A percentile compares a stretch with the other conserved stretches of the same genome.
These are phyloP conservation scores for Caenorhabditis macrosperma DNA, from an alignment of 2,888 invertebrate genomes.

Conservation along the genomic window DNA sequence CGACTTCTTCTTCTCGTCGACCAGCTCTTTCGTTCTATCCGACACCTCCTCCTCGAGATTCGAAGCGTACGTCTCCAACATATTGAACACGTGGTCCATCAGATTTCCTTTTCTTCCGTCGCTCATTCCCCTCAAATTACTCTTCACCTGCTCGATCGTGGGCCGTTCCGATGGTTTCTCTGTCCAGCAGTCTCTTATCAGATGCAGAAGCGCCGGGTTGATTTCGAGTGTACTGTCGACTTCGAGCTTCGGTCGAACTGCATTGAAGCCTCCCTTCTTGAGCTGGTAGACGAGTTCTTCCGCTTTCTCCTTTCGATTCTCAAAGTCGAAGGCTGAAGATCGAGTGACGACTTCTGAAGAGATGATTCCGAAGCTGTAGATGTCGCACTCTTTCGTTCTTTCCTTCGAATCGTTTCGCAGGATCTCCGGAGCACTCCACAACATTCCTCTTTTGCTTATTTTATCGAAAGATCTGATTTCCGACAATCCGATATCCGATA, in stretches of 20 bases:
- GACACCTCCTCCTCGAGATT: constrained; percentile 72
- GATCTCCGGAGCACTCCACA: constrained; percentile 73
- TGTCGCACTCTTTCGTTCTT: constrained; percentile 54
- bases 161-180: constrained; percentile 71
- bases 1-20: constrained; percentile 77
- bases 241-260: constrained; percentile 59
- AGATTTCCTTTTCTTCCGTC: constrained; percentile 65
- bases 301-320: constrained; percentile 54
- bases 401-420: constrained; percentile 45
- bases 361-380: constrained; percentile 71
- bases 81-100: constrained; percentile 76
- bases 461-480: constrained; percentile 31
- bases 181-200: constrained; percentile 74
- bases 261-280: constrained; percentile 62
- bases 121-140: constrained; percentile 43
- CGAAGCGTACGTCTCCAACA: constrained; percentile 72
- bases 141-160: constrained; percentile 60
- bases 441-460: constrained; percentile 20
- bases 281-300: constrained; percentile 66
- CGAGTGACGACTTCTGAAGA: constrained; percentile 60
- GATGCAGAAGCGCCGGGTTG: constrained; percentile 55
- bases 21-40: constrained; percentile 66
- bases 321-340: constrained; percentile 50
- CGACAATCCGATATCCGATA: constrained; percentile 49
- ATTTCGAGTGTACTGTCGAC: constrained; percentile 37